phyloP scores from a whole-genome alignment of 2,888 invertebrate species.

The Tetragonisca angustula region DNA sequence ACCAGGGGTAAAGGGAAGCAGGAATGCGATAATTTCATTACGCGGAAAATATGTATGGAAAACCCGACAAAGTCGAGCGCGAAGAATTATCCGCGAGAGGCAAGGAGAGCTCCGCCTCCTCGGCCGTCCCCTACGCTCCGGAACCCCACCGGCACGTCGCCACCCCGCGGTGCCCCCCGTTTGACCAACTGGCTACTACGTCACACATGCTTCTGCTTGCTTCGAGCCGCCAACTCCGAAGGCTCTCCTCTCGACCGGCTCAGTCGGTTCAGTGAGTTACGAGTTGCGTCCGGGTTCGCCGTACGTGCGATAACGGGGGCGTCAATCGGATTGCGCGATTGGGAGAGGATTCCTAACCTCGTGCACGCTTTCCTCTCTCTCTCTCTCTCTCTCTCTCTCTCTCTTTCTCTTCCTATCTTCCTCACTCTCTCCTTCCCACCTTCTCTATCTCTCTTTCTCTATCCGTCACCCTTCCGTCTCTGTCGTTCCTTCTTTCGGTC shows the following conservation, averaged over 20 bases:
- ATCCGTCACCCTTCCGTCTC: conserved; percentile 21
- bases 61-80: conserved; percentile 26
- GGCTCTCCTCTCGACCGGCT: conserved; percentile 68
- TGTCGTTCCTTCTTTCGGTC: conserved; percentile 47
- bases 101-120: conserved; percentile 81
- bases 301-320: conserved; percentile 76
- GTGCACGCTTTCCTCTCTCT: conserved; percentile 50
- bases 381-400: conserved; percentile 12
- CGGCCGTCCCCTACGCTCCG: conserved; percentile 81
- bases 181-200: conserved; percentile 77
- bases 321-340: conserved; percentile 75
- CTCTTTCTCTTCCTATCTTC: neutral
- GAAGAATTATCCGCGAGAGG: conserved; percentile 63
- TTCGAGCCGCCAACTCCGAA: conserved; percentile 74
- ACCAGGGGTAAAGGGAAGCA: too few relatives aligned
- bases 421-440: conserved; percentile 6
- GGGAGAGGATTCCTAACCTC: conserved; percentile 69
- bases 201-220: conserved; percentile 79
- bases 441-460: conserved; percentile 23
- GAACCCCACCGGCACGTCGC: conserved; percentile 81
- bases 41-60: conserved; percentile 25
- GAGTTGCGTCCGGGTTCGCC: conserved; percentile 78
- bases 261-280: conserved; percentile 78
- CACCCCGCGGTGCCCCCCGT: conserved; percentile 72
- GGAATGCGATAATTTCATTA: conserved; percentile 4